Base-by-base conservation (phyloP, 2,113 vertebrate genomes). In the Microtus richardsoni region DNA sequence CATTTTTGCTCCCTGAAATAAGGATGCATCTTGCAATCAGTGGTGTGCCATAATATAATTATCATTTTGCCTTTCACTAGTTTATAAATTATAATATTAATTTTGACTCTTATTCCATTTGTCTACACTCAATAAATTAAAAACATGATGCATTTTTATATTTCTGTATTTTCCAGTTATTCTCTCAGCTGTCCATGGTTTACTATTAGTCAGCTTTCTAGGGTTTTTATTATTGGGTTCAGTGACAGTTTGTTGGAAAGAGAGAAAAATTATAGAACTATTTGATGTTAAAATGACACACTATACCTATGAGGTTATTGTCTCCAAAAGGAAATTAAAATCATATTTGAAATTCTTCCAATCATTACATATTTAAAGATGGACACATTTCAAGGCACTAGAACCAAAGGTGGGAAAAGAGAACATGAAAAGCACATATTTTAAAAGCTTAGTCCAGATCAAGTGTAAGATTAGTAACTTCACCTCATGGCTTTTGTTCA, bases 31-130 rank as follows among this genome's bases (percentile, higher is more conserved):
- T 28, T 80, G 26, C 0, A 95, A 47, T 88, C 21, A 47, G 54
- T 39, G 60, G 5, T n/a, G 39, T 84, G 3, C 36, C 26, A 64
- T 75, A 80, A 39, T 82, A 70, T 71, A 60, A 79, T 83, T 60
- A 70, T 21, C 17, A 84, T 39, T 87, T 95, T 94, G 87, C 6
- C 14, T 89, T 77, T 83, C 39, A 68, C 74, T 92, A 41, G 78
- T 71, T 68, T 78, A 64, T 75, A 70, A 80, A 79, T 10, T 70
- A 82, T 74, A 88, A 52, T 75, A 58, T 70, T 36, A 52, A 16
- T 47, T 86, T 71, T 93, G 26, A 54, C 4, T 80, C 66, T 2
- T 62, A 88, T 80, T 54, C 13, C 75, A 68, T 64, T 66, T 95
- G 47, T 94, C 66, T 75, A 4, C 1, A 9, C 9, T 86, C 71